Base-by-base conservation (phyloP, 64 coral and sea anemone genomes). In the Porites lutea region DNA sequence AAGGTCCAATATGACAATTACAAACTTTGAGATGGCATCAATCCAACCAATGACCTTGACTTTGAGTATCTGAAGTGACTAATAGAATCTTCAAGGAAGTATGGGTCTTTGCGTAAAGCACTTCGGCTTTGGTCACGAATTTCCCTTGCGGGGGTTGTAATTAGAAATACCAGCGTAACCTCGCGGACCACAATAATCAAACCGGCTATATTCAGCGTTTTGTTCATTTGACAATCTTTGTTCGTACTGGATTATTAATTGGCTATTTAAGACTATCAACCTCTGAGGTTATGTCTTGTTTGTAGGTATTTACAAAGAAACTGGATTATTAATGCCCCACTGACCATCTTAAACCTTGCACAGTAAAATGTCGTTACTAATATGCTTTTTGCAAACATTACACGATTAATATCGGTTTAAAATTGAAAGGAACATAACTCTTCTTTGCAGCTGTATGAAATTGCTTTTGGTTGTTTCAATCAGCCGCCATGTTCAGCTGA, bases 1-100 rank as follows among this genome's bases (percentile, higher is more conserved):
- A 69, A 69, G 69, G 81, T 84, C 81, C 81, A 84, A 84, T 84
- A 84, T 84, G 51, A 65, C 81, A 84, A 84, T 52, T 70, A 44
- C 9, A 23, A 69, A 48, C 63, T 13, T 51, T 15, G 48, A 76
- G 73, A 76, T 84, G 69, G 69, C 64, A 84, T 84, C 63, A 84
- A 21, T 6, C 10, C 4, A 82, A 16, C 48, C 23, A 68, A 84
- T 84, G 81, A 84, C 81, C 81, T 84, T 84, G 81, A 65, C 60
- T 83, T 9, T 43, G 7, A 61, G 18, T 6, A 83, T 63, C 63
- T 51, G 60, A 19, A n/a, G 47, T 50, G 81, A 84, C 47, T 51
- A 14, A 68, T 7, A 65, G 13, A 67, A 52, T 69, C 62, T 45
- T 13, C 50, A 84, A 67, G 81, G 81, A 84, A 84, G 62, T 68